A percentile compares a stretch with the other conserved stretches of the same genome.
phyloP scores from a whole-genome alignment of 2,888 invertebrate species.

The Diplolepis rosae region DNA sequence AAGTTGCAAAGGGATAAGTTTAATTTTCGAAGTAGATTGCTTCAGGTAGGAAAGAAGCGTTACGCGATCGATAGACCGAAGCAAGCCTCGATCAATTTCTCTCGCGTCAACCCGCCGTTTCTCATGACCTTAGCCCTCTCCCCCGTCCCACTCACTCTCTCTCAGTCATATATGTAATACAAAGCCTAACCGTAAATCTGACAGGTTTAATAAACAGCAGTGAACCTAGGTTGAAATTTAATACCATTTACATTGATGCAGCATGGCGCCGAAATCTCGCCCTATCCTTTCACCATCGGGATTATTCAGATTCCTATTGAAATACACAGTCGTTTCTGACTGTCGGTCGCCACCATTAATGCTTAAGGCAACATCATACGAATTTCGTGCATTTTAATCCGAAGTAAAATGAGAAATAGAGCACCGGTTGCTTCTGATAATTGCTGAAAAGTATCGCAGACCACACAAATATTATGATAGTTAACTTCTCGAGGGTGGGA shows the following conservation, averaged over 20 bases:
- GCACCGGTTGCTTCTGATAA: constrained; percentile 29
- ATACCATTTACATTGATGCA: constrained; percentile 41
- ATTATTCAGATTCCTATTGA: constrained; percentile 33
- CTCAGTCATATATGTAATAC: too few relatives aligned
- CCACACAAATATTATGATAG: constrained; percentile 13
- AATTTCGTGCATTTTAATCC: background rate
- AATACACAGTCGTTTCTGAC: background rate
- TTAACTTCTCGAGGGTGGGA: constrained; percentile 12
- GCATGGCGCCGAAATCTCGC: constrained; percentile 43
- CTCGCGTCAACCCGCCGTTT: constrained; percentile 39
- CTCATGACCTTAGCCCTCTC: too few relatives aligned
- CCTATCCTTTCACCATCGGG: constrained; percentile 44
- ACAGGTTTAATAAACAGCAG: too few relatives aligned
- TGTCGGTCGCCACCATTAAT: constrained; percentile 36
- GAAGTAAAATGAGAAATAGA: background rate
- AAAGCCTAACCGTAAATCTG: too few relatives aligned
- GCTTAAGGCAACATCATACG: constrained; percentile 20
- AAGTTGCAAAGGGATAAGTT: background rate
- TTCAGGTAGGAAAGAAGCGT: background rate
- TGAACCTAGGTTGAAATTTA: constrained; percentile 39
- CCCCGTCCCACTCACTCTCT: too few relatives aligned
- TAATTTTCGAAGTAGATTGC: background rate
- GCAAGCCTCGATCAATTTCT: constrained; percentile 39
- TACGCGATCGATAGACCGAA: constrained; percentile 33
- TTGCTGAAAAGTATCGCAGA: constrained; percentile 12